phyloP scores from a whole-genome alignment of 2,888 invertebrate species.

The Himalopsyche anomala region DNA sequence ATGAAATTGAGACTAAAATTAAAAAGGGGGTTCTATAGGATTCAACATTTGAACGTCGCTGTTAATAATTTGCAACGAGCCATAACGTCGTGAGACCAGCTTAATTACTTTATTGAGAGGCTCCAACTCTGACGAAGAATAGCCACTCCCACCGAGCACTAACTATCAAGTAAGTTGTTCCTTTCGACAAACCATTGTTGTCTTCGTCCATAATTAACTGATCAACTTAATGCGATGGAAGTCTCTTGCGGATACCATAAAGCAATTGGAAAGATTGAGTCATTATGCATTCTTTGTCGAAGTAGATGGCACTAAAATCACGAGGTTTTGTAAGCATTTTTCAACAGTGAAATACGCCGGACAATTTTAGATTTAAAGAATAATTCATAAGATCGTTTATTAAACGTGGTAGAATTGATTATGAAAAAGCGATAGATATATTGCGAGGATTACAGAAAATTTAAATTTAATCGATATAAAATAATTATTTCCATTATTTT shows the following conservation, averaged over 20 bases:
- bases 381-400: too few relatives aligned
- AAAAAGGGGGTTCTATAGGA: background rate
- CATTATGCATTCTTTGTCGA: background rate
- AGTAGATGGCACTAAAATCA: background rate
- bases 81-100: slow-evolving; percentile 16
- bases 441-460: too few relatives aligned
- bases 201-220: slow-evolving; percentile 22
- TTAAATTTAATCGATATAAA: too few relatives aligned
- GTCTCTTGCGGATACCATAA: background rate
- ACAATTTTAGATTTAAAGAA: too few relatives aligned
- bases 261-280: slow-evolving; percentile 1
- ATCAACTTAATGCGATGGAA: slow-evolving; percentile 7
- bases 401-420: too few relatives aligned
- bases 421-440: too few relatives aligned
- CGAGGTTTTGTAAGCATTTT: too few relatives aligned
- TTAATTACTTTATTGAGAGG: slow-evolving; percentile 34
- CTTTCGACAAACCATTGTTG: slow-evolving; percentile 11
- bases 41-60: background rate
- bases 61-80: background rate
- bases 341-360: too few relatives aligned
- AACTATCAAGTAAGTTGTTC: slow-evolving; percentile 20
- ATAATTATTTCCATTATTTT: too few relatives aligned
- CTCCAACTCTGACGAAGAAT: background rate
- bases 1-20: background rate
- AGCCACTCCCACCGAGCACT: background rate